phyloP scores from a whole-genome alignment of 2,113 vertebrate species.

The Campylorhamphus procurvoides region DNA sequence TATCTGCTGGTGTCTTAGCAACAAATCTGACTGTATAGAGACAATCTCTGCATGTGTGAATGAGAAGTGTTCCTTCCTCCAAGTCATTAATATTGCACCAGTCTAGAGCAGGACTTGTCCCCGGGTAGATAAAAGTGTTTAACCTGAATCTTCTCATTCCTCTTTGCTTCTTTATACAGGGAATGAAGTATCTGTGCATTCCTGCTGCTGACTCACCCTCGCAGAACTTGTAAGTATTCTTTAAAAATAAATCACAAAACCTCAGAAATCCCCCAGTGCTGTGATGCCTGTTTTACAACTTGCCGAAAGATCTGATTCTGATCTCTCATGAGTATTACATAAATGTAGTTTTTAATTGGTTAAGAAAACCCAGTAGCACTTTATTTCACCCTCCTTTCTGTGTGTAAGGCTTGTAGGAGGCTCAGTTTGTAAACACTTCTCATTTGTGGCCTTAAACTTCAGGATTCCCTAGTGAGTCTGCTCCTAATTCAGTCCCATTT shows the following conservation, averaged over 20 bases:
- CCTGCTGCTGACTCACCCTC: slow-evolving; percentile 88
- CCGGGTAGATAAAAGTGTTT: not conserved
- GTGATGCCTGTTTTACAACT: not conserved
- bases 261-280: not conserved
- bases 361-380: not conserved
- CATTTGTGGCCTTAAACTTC: not conserved
- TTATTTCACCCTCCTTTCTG: not conserved
- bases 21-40: slow-evolving; percentile 1
- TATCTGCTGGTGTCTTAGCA: slow-evolving; percentile 8
- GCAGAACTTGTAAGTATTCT: slow-evolving; percentile 88
- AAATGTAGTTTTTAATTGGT: not conserved
- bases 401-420: not conserved
- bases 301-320: not conserved
- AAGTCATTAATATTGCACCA: not conserved
- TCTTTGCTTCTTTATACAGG: slow-evolving; percentile 76
- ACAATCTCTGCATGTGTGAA: not conserved
- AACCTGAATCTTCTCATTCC: not conserved
- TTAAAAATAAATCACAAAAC: not conserved
- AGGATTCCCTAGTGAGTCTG: not conserved
- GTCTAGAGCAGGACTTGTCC: not conserved
- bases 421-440: not conserved
- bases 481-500: not conserved
- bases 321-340: not conserved
- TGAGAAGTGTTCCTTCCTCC: not conserved
- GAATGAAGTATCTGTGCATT: slow-evolving; percentile 96